phyloP scores from a whole-genome alignment of 2,797 vertebrate species.

The Xyrichtys novacula region DNA sequence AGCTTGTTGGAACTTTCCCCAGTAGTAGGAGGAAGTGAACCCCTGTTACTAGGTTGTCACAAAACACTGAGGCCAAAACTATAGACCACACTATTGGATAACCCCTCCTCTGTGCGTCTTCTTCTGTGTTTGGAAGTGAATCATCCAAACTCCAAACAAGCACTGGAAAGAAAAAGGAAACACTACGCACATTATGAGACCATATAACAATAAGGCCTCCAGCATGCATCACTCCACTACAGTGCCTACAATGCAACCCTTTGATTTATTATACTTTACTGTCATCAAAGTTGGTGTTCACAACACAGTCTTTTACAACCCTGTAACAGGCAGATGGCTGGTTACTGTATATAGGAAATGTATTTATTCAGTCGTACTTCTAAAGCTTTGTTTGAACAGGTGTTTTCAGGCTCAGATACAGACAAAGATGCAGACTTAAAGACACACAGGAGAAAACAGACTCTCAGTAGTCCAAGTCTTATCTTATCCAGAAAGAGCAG shows the following conservation, averaged over 20 bases:
- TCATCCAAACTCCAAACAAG: not conserved
- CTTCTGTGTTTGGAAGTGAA: not conserved
- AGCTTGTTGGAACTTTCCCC: not conserved
- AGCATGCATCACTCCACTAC: constrained; percentile 23
- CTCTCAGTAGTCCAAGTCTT: constrained; percentile 81
- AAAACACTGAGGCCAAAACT: constrained; percentile 14
- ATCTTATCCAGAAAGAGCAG: constrained; percentile 92
- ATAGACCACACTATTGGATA: not conserved
- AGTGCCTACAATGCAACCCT: constrained; percentile 40
- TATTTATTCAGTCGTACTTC: constrained; percentile 83
- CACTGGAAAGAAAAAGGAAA: not conserved
- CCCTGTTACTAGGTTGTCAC: not conserved
- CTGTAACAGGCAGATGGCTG: constrained; percentile 74
- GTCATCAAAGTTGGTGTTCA: constrained; percentile 70
- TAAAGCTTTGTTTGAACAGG: constrained; percentile 90
- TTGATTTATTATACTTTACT: constrained; percentile 71
- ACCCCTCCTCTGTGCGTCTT: not conserved
- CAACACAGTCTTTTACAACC: constrained; percentile 66
- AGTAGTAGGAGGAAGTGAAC: not conserved
- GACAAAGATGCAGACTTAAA: constrained; percentile 68
- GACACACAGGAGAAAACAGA: constrained; percentile 46
- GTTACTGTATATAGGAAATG: constrained; percentile 81
- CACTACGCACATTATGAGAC: constrained; percentile 7
- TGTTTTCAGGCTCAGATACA: constrained; percentile 82
- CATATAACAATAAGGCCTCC: constrained; percentile 1